Evolutionary conservation across 2,888 invertebrate genomes (phyloP).

Genomic region (Timema podura): DNA sequence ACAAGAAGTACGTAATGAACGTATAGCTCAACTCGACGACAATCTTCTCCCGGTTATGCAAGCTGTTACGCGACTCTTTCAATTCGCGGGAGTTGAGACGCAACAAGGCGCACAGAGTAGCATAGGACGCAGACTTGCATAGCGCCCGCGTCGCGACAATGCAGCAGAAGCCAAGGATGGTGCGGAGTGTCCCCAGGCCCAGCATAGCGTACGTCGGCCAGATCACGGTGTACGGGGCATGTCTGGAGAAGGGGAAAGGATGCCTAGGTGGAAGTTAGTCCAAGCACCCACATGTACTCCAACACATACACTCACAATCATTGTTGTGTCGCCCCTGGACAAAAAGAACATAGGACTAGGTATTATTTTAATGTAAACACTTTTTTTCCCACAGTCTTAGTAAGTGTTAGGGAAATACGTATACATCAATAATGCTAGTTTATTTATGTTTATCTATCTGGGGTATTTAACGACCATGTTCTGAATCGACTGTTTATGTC

Average conservation of each 20-base stretch:
- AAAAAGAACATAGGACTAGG: no score
- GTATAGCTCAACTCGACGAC: conserved; percentile 81
- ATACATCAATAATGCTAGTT: no score
- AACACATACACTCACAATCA: conserved; percentile 76
- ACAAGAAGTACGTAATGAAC: conserved; percentile 73
- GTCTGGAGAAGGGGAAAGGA: conserved; percentile 54
- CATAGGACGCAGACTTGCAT: conserved; percentile 66
- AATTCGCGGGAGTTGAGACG: conserved; percentile 63
- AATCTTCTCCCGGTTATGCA: conserved; percentile 57
- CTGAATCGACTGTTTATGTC: no score
- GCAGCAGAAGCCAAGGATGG: conserved; percentile 70
- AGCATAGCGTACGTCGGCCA: conserved; percentile 75
- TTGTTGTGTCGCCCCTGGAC: conserved; percentile 80
- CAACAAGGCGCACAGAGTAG: conserved; percentile 64
- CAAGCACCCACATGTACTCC: conserved; percentile 78
- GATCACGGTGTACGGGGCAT: conserved; percentile 71
- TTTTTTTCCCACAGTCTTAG: no score
- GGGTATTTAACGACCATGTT: no score
- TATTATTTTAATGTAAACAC: no score
- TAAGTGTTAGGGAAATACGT: no score
- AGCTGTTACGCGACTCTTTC: conserved; percentile 58
- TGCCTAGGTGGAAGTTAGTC: conserved; percentile 77
- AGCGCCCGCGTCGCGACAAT: conserved; percentile 64
- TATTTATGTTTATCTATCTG: no score
- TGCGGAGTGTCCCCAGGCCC: conserved; percentile 59